Percentiles rank a stretch among this genome's conserved stretches.
Evolutionary conservation across 2,797 vertebrate species (phyloP).

Genomic region (Anguilla megastoma): DNA sequence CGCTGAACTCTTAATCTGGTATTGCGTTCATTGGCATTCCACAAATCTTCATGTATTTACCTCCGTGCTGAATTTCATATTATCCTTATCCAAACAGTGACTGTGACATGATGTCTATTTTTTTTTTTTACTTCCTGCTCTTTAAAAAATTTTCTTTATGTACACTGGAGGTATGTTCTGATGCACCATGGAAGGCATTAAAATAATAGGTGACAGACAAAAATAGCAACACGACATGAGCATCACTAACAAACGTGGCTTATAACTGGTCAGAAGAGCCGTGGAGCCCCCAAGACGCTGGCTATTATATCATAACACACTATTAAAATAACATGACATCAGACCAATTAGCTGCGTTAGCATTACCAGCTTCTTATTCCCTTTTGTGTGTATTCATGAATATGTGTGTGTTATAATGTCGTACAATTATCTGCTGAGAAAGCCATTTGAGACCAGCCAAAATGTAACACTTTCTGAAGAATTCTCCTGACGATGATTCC

Average conservation of each 20-base stretch:
- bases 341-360: conserved; percentile 47
- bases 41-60: background rate
- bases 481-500: background rate
- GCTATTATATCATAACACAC: conserved; percentile 40
- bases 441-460: background rate
- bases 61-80: background rate
- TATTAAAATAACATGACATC: conserved; percentile 42
- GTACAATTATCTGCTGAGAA: background rate
- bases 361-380: conserved; percentile 27
- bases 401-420: background rate
- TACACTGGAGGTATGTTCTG: conserved; percentile 15
- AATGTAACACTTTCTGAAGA: conserved; percentile 12
- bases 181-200: background rate
- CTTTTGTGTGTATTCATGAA: background rate
- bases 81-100: background rate
- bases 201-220: conserved; percentile 12
- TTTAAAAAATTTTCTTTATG: conserved; percentile 22
- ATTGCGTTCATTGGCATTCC: conserved; percentile 9
- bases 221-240: conserved; percentile 24
- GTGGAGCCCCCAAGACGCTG: background rate
- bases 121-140: background rate
- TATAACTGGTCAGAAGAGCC: conserved; percentile 11
- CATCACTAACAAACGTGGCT: conserved; percentile 24
- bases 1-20: conserved; percentile 25
- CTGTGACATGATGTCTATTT: background rate